Percentiles rank a stretch among this genome's conserved stretches.
Conservation (phyloP, 2,888 invertebrate species). For the Mechanitis messenoides region DNA sequence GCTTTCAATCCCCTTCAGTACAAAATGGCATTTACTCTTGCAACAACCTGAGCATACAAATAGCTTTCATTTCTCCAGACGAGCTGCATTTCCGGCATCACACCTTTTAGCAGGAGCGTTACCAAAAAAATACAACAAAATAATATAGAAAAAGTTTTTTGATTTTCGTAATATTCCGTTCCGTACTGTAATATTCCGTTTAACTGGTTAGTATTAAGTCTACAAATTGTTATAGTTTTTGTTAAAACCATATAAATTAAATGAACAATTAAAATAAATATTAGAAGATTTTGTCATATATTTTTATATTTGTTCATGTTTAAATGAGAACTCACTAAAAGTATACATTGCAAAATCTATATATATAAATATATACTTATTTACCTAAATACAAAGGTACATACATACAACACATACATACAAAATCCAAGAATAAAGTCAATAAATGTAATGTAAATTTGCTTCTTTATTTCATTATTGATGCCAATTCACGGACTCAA, state of each 20-base stretch:
- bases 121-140: conserved; percentile 35
- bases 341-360: not conserved
- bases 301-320: no score
- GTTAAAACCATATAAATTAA: no score
- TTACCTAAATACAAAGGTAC: not conserved
- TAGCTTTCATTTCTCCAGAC: conserved; percentile 48
- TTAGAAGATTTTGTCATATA: no score
- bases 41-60: conserved; percentile 46
- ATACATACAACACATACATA: not conserved
- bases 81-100: conserved; percentile 63
- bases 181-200: no score
- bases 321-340: no score
- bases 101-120: conserved; percentile 40
- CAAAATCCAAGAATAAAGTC: not conserved
- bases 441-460: conserved; percentile 1
- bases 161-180: no score
- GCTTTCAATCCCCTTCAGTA: conserved; percentile 41
- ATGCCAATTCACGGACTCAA: not conserved
- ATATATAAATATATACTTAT: not conserved
- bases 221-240: no score
- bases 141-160: conserved; percentile 7
- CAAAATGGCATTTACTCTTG: conserved; percentile 30
- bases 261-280: no score
- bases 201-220: no score
- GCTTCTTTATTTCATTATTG: not conserved